phyloP scores from a whole-genome alignment of 2,113 vertebrate genomes.

The Cygnus buccinator region DNA sequence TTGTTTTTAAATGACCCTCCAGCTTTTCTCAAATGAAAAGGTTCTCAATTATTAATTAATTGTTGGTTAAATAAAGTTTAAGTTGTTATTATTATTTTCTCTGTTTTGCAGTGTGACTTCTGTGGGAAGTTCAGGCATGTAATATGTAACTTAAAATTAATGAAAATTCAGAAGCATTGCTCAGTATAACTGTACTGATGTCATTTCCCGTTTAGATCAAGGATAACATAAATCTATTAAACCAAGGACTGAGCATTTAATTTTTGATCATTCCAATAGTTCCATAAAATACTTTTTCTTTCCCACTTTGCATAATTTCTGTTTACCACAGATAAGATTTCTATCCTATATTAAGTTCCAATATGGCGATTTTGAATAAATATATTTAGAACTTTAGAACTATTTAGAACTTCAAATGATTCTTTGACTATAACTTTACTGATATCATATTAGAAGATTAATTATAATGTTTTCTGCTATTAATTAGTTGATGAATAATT shows the following conservation, averaged over 20 bases:
- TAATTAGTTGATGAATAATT: background rate
- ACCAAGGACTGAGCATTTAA: background rate
- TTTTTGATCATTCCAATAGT: background rate
- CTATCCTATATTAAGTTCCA: background rate
- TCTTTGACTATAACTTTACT: background rate
- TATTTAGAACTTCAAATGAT: background rate
- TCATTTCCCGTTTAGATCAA: background rate
- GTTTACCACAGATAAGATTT: background rate
- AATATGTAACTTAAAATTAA: background rate
- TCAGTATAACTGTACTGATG: background rate
- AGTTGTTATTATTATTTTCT: background rate
- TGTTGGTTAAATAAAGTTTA: background rate
- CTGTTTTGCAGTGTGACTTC: background rate
- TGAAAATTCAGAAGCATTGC: background rate
- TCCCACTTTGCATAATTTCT: background rate
- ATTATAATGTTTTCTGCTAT: background rate
- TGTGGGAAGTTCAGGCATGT: background rate
- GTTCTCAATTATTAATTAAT: background rate
- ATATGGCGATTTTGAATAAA: background rate
- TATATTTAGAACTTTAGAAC: background rate
- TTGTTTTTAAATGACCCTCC: accelerated
- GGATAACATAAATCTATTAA: background rate
- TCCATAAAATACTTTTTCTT: background rate
- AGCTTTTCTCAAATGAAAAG: background rate
- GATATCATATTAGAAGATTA: background rate